Base-by-base conservation (phyloP, 2,113 vertebrate genomes). In the Cebidichthys violaceus region DNA sequence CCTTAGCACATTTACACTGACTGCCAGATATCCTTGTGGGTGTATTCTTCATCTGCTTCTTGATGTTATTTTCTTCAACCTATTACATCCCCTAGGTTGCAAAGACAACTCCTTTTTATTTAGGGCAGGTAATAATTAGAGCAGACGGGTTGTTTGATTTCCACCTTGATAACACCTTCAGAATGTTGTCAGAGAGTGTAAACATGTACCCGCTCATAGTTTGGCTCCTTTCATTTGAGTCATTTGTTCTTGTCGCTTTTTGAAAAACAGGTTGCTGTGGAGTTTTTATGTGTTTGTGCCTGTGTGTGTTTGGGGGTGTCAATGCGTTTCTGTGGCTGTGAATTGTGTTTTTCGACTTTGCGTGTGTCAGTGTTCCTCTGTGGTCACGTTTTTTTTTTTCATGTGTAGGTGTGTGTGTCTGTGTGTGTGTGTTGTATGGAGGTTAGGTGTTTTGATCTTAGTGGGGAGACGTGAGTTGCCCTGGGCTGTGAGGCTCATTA, bases 401-500 rank as follows among this genome's bases (percentile, higher is more conserved):
- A 67, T 71, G 54, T 41, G 70, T 85, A 50, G 45, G 75, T 86
- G 76, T 84, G 81, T 89, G 24, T 86, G 75, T 87, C 74, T 84
- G 79, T 77, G 81, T 79, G 89, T 76, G 75, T 75, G 55, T 83
- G 75, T 76, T 90, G 89, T 79, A 67, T 77, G 75, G 76, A 90
- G 87, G 90, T 93, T 93, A 90, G 86, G 64, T 85, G 88, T 94
- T 94, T 94, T 95, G 92, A 95, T 95, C 94, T 94, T 91, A 88
- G 87, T 89, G 82, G 88, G 91, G 88, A 93, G 93, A 94, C 79
- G 90, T 81, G 88, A 91, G 89, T 93, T 90, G 93, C 93, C 92
- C 93, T 89, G 92, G 93, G 92, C 91, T 83, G 86, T 90, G 90
- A 90, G 88, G 85, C 94, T 95, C 94, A 95, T 95, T 95, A 94